These are phyloP conservation scores for Rugalucina vietnamica DNA, from an alignment of 2,888 invertebrate species.

Conservation along the genomic window DNA sequence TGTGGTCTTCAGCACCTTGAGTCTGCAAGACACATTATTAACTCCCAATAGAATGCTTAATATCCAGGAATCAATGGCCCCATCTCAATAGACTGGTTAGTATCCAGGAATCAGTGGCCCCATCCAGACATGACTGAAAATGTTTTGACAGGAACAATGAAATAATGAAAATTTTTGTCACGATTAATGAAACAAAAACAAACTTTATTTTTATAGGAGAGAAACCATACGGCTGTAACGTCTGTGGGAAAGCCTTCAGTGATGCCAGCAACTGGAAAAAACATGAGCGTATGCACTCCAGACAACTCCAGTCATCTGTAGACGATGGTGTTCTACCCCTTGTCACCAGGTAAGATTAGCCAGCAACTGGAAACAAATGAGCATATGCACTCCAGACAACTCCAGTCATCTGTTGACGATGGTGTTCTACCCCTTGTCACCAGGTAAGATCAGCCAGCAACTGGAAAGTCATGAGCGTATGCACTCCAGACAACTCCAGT, in stretches of 20 bases:
- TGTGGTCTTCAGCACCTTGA: no score
- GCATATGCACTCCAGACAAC: constrained; percentile 74
- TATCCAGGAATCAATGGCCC: no score
- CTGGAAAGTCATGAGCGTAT: constrained; percentile 81
- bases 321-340: constrained; percentile 46
- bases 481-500: constrained; percentile 69
- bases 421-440: constrained; percentile 30
- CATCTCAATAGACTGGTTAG: no score
- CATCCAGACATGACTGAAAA: no score
- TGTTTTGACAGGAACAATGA: no score
- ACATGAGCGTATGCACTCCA: constrained; percentile 78
- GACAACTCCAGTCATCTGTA: constrained; percentile 58
- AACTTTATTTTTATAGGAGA: constrained; percentile 74
- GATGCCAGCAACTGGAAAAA: constrained; percentile 81
- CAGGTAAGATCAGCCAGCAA: no score
- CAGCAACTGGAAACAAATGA: constrained; percentile 81
- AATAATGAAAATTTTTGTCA: no score
- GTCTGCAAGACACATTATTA: no score
- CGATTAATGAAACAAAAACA: no score
- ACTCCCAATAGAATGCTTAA: no score
- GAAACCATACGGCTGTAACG: constrained; percentile 79
- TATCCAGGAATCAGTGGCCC: no score
- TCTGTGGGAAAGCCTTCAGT: constrained; percentile 79
- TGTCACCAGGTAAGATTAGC: no score
- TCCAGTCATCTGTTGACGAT: constrained; percentile 54